Percentiles rank a stretch among this genome's conserved stretches.
Conservation (phyloP, 2,888 invertebrate species). For the Drosophila kambysellisi region DNA sequence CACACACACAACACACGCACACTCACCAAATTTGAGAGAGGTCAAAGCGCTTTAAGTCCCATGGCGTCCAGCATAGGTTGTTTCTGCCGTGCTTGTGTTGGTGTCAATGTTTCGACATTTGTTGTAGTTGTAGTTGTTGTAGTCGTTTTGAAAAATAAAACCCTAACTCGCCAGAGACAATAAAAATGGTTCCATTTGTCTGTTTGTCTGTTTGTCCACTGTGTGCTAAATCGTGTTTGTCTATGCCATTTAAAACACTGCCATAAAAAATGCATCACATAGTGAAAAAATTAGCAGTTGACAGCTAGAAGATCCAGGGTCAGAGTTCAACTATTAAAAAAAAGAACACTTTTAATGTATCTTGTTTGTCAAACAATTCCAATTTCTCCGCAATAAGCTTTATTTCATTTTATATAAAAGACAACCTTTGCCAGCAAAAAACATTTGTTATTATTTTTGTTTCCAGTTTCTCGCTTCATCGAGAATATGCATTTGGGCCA, state of each 20-base stretch:
- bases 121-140: constrained; percentile 36
- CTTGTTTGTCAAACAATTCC: neutral
- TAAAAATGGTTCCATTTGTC: constrained; percentile 34
- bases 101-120: constrained; percentile 60
- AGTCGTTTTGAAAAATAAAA: constrained; percentile 54
- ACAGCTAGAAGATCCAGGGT: constrained; percentile 3
- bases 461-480: constrained; percentile 14
- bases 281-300: neutral
- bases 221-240: constrained; percentile 47
- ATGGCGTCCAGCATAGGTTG: constrained; percentile 24
- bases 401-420: neutral
- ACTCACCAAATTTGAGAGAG: constrained; percentile 39
- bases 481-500: constrained; percentile 14
- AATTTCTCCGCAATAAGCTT: neutral
- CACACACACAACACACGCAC: constrained; percentile 10
- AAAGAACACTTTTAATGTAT: neutral
- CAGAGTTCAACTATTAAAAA: neutral
- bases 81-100: constrained; percentile 22
- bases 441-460: constrained; percentile 1
- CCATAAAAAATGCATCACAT: constrained; percentile 34
- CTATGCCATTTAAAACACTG: constrained; percentile 34
- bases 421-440: too few relatives aligned
- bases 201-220: constrained; percentile 1
- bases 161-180: constrained; percentile 41
- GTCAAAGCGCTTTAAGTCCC: constrained; percentile 70